These are phyloP conservation scores for Labeo calbasu DNA, from an alignment of 2,797 vertebrate species.

Conservation along the genomic window DNA sequence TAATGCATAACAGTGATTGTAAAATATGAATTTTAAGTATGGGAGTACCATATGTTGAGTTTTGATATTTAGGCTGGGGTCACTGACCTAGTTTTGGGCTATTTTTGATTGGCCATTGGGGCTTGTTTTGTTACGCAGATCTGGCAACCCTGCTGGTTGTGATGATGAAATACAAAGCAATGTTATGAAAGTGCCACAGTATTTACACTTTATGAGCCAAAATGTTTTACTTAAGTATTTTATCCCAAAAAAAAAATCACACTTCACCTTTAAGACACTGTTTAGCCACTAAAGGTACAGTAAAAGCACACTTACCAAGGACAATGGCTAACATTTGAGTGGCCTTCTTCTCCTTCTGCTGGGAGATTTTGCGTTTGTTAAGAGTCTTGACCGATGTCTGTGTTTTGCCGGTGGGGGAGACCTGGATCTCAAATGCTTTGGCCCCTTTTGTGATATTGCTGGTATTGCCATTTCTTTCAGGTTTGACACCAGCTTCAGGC, in stretches of 20 bases:
- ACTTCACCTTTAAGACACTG: background rate
- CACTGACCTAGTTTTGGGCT: background rate
- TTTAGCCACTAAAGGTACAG: background rate
- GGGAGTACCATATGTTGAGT: background rate
- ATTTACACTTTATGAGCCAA: background rate
- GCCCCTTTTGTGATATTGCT: constrained; percentile 74
- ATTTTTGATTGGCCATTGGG: background rate
- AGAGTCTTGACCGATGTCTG: constrained; percentile 90
- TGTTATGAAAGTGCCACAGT: background rate
- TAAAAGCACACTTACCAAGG: constrained; percentile 83
- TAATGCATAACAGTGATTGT: background rate
- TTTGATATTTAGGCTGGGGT: background rate
- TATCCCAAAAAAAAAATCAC: background rate
- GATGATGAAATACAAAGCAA: background rate
- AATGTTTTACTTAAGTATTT: background rate
- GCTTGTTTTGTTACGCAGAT: background rate
- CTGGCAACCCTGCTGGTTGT: background rate
- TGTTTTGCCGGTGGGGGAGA: constrained; percentile 93
- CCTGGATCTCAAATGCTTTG: constrained; percentile 91
- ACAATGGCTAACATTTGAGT: constrained; percentile 99
- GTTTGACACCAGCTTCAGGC: constrained; percentile 74
- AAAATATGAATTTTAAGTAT: background rate
- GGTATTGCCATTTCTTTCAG: constrained; percentile 87
- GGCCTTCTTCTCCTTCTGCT: constrained; percentile 99
- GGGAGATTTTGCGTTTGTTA: constrained; percentile 94